A percentile compares a stretch with the other conserved stretches of the same genome.
phyloP scores from a whole-genome alignment of 2,797 vertebrate genomes.

The Sebastes itinus region DNA sequence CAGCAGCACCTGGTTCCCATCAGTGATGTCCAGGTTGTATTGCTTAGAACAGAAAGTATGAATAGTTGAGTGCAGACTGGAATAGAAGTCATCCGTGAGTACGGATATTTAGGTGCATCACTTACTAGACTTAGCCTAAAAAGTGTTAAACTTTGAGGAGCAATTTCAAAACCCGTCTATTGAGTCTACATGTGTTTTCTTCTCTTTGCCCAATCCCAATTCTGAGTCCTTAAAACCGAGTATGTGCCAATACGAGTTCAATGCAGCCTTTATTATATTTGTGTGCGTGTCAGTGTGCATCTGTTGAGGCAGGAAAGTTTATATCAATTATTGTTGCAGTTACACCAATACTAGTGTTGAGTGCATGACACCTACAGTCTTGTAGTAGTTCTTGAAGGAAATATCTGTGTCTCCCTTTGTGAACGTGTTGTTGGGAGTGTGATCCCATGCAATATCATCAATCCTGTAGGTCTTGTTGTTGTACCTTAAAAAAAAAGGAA shows the following conservation, averaged over 20 bases:
- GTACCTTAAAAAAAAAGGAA: conserved; percentile 83
- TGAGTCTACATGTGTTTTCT: neutral
- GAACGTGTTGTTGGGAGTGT: conserved; percentile 88
- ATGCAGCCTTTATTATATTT: neutral
- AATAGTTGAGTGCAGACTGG: neutral
- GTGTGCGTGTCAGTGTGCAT: neutral
- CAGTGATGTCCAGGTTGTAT: conserved; percentile 88
- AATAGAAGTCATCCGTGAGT: neutral
- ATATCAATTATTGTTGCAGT: neutral
- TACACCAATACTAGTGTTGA: neutral
- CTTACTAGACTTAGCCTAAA: neutral
- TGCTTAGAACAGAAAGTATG: conserved; percentile 79
- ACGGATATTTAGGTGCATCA: neutral
- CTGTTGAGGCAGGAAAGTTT: neutral
- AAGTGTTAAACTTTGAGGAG: no score
- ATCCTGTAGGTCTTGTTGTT: conserved; percentile 96
- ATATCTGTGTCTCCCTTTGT: conserved; percentile 86
- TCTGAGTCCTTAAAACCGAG: neutral
- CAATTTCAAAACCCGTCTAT: neutral
- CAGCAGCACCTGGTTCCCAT: conserved; percentile 89
- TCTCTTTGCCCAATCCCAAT: neutral
- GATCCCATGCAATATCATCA: conserved; percentile 95
- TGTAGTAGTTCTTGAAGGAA: conserved; percentile 90
- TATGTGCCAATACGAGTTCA: neutral
- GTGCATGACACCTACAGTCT: conserved; percentile 76